Evolutionary conservation across 2,888 invertebrate genomes (phyloP).

Genomic region (Hylaea fasciaria): DNA sequence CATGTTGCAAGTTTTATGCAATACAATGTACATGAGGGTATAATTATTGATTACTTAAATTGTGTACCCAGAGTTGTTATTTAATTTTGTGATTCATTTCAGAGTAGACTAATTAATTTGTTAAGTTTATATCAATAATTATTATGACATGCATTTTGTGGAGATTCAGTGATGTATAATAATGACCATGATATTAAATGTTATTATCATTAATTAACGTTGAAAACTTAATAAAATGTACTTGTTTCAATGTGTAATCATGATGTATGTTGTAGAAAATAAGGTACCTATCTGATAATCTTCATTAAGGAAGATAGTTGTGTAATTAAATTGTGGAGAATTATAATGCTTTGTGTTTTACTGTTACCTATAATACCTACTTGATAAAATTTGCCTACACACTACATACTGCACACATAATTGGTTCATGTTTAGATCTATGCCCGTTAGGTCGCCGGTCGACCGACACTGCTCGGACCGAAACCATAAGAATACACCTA

Average conservation of each 20-base stretch:
- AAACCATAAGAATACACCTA: no score
- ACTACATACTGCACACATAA: no score
- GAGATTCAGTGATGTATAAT: conserved; percentile 22
- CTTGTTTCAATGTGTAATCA: conserved; percentile 61
- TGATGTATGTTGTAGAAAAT: conserved; percentile 60
- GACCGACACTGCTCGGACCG: no score
- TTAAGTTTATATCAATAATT: conserved; percentile 58
- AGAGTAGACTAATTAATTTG: conserved; percentile 52
- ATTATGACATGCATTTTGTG: conserved; percentile 62
- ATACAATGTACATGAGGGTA: conserved; percentile 45
- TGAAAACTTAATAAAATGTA: conserved; percentile 39
- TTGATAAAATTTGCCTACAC: no score
- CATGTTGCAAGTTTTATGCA: conserved; percentile 60
- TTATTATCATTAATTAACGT: not conserved
- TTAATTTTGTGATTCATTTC: conserved; percentile 55
- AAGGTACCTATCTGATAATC: conserved; percentile 46
- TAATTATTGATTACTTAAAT: conserved; percentile 19
- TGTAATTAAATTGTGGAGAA: conserved; percentile 37
- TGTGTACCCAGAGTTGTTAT: conserved; percentile 59
- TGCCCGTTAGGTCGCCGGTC: not conserved
- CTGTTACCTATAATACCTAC: no score
- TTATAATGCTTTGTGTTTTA: conserved; percentile 14
- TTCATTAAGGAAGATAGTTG: conserved; percentile 45
- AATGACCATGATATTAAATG: conserved; percentile 22
- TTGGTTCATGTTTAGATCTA: not conserved